Evolutionary conservation across 2,113 vertebrate genomes (phyloP), one percentile per base, ranked within the genome.

Genomic region (Xyliphius kryptos): DNA sequence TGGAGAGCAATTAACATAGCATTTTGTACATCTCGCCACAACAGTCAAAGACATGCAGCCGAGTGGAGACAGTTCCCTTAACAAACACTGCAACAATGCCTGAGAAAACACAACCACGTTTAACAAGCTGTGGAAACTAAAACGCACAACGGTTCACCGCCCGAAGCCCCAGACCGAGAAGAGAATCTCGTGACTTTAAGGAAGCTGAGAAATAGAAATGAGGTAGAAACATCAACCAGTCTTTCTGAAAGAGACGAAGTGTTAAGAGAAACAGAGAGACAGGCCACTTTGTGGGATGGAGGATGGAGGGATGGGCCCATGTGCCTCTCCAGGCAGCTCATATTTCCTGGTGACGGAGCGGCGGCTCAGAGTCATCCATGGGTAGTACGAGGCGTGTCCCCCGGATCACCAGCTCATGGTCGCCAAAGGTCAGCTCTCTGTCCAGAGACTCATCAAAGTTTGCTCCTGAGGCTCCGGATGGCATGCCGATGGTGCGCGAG

Each of bases 341-440:
- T 37, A 13, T 58, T 12, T 62, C 63, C 14, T 68, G 20, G 61
- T 67, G 76, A 55, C 62, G 74, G 56, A 93, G 86, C 0, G 91
- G 85, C 0, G 91, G 91, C 78, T 97, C 94, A 0, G 92, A 94
- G 79, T 97, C 92, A 1, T 96, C 93, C 93, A 97, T 95, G 60
- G 95, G 95, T 48, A 97, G 89, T 68, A 97, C 95, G 71, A 98
- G 86, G 59, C 94, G 91, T 0, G 94, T 97, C 7, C 95, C 94
- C 57, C 93, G 85, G 81, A 96, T 95, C 66, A 97, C 91, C 26
- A 93, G 88, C 87, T 97, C 93, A 0, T 94, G 89, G 63, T 96
- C 95, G 6, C 91, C 90, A 26, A 89, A 92, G 0, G 89, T 78
- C 10, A 95, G 80, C 82, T 97, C 94, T 38, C 87, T 74, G 76